Base-by-base conservation (phyloP, 1,140 invertebrate genomes). In the Drosophila chauvacae region DNA sequence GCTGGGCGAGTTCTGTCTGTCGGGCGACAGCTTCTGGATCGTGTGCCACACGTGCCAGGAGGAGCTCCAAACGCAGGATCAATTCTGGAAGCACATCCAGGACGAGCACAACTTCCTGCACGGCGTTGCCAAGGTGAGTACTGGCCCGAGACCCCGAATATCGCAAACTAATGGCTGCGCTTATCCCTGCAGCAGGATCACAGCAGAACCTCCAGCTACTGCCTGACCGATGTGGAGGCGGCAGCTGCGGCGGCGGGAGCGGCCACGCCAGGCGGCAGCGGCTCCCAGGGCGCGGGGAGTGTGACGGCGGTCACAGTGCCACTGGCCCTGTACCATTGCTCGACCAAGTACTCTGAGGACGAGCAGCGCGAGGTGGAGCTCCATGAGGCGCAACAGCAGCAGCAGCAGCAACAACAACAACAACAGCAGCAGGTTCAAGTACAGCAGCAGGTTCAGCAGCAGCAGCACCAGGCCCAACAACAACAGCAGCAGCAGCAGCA, bases 71-170 rank as follows among this genome's bases (percentile, higher is more conserved):
- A 91, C 91, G 37, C 91, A 92, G 74, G 91, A 92, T 57, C 84
- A 90, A 44, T 92, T 92, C 60, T 92, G 91, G 91, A 92, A 92
- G 48, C 91, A 92, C 64, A 91, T 92, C 79, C 91, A 92, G 59
- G 91, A 92, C 61, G 91, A 92, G 55, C 91, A 92, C 63, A 92
- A 91, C 60, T 92, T 92, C 48, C 64, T 92, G 71, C 91, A 92
- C n/a, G 86, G 85, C 47, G 74, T 90, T 28, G 64, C 68, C 61
- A 90, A 90, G 81, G 85, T 90, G 14, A 23, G 64, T 26, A 11
- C 11, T 16, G 10, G 55, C 20, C 5, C n/a, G 18, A 18, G 7
- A 3, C n/a, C 11, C n/a, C 10, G 3, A n/a, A 9, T 26, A 26
- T 2, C 11, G 20, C 20, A n/a, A 44, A 55, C 35, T 58, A 48